A percentile compares a stretch with the other conserved stretches of the same genome.
These are phyloP conservation scores for Oedothorax gibbosus DNA, from an alignment of 1,140 invertebrate genomes.

Conservation along the genomic window DNA sequence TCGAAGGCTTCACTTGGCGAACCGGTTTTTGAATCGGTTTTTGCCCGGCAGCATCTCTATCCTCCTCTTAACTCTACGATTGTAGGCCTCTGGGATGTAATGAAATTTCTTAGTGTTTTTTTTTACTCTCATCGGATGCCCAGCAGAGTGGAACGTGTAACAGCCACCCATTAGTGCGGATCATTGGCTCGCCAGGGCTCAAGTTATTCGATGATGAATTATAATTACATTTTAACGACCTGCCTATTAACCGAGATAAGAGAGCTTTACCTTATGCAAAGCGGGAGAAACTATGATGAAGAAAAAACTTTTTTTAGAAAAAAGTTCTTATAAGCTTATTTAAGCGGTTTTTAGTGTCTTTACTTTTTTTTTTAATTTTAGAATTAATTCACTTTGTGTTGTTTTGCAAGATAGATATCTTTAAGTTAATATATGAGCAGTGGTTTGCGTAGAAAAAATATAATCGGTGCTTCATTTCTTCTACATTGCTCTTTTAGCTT, in stretches of 20 bases:
- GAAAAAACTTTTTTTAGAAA: background rate
- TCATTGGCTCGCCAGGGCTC: slow-evolving; percentile 42
- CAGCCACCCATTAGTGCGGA: slow-evolving; percentile 37
- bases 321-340: too few relatives aligned
- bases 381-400: too few relatives aligned
- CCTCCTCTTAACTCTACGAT: background rate
- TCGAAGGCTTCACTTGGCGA: too few relatives aligned
- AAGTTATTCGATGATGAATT: slow-evolving; percentile 53
- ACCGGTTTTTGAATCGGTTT: too few relatives aligned
- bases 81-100: slow-evolving; percentile 1
- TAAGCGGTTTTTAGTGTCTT: too few relatives aligned
- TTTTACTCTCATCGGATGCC: background rate
- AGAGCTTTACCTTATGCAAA: slow-evolving; percentile 39
- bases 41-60: background rate
- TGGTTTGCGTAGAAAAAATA: too few relatives aligned
- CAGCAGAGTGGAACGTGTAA: slow-evolving; percentile 5
- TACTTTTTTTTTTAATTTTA: too few relatives aligned
- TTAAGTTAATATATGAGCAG: too few relatives aligned
- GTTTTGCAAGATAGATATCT: too few relatives aligned
- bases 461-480: too few relatives aligned
- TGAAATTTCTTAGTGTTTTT: slow-evolving; percentile 3
- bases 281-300: background rate
- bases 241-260: slow-evolving; percentile 57
- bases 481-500: too few relatives aligned
- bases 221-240: slow-evolving; percentile 60